Conservation (phyloP, 2,113 vertebrate species). For the Myotis lucifugus region DNA sequence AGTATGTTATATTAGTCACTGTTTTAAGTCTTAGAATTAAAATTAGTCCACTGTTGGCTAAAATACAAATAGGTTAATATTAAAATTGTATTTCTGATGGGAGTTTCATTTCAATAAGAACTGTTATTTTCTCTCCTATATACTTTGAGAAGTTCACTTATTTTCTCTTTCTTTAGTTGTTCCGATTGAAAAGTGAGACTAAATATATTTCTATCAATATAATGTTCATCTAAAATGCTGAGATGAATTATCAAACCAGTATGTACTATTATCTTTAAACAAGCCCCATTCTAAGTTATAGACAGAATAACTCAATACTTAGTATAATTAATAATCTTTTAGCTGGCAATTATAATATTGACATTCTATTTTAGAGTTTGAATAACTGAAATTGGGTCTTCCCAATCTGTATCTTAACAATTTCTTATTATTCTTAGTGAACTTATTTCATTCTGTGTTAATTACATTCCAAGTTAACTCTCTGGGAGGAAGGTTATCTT, state of each 20-base stretch:
- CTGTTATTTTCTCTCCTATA: not conserved
- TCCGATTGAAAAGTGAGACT: not conserved
- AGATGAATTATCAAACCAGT: slow-evolving; percentile 20
- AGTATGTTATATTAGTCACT: not conserved
- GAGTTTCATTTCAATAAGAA: slow-evolving; percentile 9
- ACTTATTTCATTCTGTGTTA: not conserved
- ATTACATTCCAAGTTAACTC: not conserved
- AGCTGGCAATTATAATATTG: not conserved
- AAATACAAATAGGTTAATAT: not conserved
- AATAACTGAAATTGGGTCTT: not conserved
- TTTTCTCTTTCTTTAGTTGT: slow-evolving; percentile 23
- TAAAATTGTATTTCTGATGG: not conserved
- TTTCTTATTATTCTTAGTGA: not conserved
- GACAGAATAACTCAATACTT: not conserved
- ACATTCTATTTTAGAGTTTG: slow-evolving; percentile 11
- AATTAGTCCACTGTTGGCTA: not conserved
- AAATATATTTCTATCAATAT: not conserved
- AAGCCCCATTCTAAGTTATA: not conserved
- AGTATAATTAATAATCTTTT: not conserved
- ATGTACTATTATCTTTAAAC: not conserved
- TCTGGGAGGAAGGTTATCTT: not conserved
- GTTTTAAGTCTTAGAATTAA: not conserved
- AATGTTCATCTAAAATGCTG: not conserved
- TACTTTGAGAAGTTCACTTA: slow-evolving; percentile 25
- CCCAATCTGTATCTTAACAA: not conserved